Percentiles rank a stretch among this genome's conserved stretches.
phyloP scores from a whole-genome alignment of 2,797 vertebrate genomes.

The Emydoidea blandingii region DNA sequence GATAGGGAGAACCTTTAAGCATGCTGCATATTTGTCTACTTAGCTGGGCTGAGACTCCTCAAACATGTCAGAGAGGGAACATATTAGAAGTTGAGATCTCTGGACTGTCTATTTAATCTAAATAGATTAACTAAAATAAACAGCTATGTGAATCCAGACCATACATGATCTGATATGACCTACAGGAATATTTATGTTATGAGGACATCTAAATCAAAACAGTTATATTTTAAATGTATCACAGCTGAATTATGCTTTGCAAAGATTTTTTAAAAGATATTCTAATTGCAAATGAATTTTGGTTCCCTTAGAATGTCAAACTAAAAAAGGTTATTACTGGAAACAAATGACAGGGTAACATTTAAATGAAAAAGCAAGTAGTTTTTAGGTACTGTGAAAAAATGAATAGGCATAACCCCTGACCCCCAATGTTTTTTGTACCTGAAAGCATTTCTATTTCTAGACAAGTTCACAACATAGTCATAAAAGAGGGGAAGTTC shows the following conservation, averaged over 20 bases:
- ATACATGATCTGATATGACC: not conserved
- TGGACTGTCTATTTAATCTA: not conserved
- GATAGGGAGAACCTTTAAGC: not conserved
- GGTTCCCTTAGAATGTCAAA: not conserved
- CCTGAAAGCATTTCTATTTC: not conserved
- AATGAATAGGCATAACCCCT: constrained; percentile 8
- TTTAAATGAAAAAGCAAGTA: not conserved
- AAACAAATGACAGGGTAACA: constrained; percentile 15
- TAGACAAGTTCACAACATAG: not conserved
- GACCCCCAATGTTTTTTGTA: accelerated
- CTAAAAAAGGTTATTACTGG: constrained; percentile 16
- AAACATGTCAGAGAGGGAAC: not conserved
- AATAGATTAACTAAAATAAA: not conserved
- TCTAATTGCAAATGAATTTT: constrained; percentile 1
- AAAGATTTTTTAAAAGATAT: not conserved
- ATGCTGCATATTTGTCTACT: not conserved
- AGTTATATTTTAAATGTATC: not conserved
- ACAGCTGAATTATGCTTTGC: not conserved
- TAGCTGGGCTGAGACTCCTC: not conserved
- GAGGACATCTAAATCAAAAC: not conserved
- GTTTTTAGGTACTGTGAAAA: not conserved
- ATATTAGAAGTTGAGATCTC: not conserved
- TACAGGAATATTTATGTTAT: not conserved
- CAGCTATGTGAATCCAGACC: not conserved
- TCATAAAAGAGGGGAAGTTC: not conserved